These are phyloP conservation scores for Caracal caracal DNA, from an alignment of 2,113 vertebrate species.

Conservation along the genomic window DNA sequence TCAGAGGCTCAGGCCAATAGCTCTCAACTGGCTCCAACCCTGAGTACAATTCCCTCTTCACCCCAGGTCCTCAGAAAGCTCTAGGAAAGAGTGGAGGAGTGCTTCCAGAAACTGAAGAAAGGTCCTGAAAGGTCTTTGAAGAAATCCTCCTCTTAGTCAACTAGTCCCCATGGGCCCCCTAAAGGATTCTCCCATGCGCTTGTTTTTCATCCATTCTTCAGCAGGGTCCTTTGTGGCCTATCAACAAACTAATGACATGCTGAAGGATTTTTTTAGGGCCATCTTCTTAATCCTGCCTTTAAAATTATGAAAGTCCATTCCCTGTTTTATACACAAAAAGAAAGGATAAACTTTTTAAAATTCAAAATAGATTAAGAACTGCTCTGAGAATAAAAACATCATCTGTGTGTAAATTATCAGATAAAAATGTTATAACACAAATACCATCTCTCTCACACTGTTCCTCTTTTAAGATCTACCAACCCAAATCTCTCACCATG, in stretches of 20 bases:
- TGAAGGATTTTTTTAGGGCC: background rate
- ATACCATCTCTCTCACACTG: background rate
- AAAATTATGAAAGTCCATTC: background rate
- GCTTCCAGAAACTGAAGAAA: background rate
- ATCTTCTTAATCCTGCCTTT: background rate
- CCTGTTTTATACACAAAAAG: background rate
- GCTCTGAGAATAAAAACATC: background rate
- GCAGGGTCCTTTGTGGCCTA: background rate
- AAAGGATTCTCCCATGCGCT: background rate
- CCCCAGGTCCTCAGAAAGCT: background rate
- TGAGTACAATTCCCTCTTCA: background rate
- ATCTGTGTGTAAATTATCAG: background rate
- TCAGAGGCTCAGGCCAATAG: background rate
- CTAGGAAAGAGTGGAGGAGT: background rate
- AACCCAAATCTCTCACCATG: background rate
- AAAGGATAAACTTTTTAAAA: background rate
- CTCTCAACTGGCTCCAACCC: background rate
- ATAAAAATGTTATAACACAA: background rate
- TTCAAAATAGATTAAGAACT: conserved; percentile 3
- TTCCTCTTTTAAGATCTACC: background rate
- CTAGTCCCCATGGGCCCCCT: background rate
- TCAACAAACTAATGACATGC: background rate
- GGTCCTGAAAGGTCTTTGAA: background rate
- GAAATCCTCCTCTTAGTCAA: background rate
- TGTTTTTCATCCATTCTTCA: background rate